Evolutionary conservation across 1,140 invertebrate genomes (phyloP).

Genomic region (Drosophila burlai): DNA sequence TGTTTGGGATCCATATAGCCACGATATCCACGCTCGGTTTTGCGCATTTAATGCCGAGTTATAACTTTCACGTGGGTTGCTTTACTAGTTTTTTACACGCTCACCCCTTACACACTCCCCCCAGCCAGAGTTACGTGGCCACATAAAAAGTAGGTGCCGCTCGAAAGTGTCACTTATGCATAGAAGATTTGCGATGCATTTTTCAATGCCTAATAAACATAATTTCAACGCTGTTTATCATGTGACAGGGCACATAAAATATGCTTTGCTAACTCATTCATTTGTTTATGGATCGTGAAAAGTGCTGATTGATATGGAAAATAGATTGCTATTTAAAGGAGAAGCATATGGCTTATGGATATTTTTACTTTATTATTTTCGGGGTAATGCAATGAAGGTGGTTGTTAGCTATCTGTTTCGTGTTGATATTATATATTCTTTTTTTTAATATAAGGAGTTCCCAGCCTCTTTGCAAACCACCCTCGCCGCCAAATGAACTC

Average conservation of each 20-base stretch:
- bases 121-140: constrained; percentile 20
- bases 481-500: constrained; percentile 41
- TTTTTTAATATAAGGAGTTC: not conserved
- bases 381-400: not conserved
- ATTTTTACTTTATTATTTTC: not conserved
- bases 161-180: constrained; percentile 32
- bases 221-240: constrained; percentile 49
- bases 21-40: constrained; percentile 67
- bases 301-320: constrained; percentile 25
- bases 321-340: constrained; percentile 2
- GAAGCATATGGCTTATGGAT: not conserved
- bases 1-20: constrained; percentile 49
- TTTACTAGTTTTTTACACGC: constrained; percentile 59
- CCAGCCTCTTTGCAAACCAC: not conserved
- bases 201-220: constrained; percentile 58
- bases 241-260: constrained; percentile 31
- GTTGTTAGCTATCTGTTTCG: accelerated
- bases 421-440: not conserved
- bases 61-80: constrained; percentile 76
- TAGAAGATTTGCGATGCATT: constrained; percentile 58
- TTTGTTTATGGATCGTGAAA: constrained; percentile 29
- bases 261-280: constrained; percentile 3
- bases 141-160: constrained; percentile 40
- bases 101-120: not conserved
- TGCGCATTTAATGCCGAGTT: constrained; percentile 72